A percentile compares a stretch with the other conserved stretches of the same genome.
These are phyloP conservation scores for Alloscopus bannaensis DNA, from an alignment of 2,888 invertebrate genomes.

Conservation along the genomic window DNA sequence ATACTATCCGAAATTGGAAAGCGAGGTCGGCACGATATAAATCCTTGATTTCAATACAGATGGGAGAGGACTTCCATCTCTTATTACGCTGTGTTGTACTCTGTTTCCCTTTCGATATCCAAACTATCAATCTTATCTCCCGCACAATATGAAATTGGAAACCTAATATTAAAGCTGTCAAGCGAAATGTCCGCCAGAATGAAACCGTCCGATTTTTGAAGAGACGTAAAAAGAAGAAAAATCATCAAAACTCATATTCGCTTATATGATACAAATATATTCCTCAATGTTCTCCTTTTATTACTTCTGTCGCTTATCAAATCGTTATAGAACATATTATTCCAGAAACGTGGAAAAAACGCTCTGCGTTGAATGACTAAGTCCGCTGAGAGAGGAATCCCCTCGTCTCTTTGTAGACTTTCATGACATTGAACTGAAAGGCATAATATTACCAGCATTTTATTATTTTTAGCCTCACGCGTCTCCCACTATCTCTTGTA, in stretches of 20 bases:
- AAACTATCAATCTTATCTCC: conserved; percentile 47
- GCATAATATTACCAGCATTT: conserved; percentile 28
- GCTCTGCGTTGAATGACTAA: not conserved
- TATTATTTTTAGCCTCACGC: conserved; percentile 34
- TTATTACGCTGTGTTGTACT: conserved; percentile 2
- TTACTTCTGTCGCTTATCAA: not conserved
- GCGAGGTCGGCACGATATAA: too few species aligned
- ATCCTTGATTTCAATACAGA: too few species aligned
- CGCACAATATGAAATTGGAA: conserved; percentile 37
- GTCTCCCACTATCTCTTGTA: not conserved
- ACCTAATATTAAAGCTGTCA: conserved; percentile 52
- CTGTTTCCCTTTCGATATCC: conserved; percentile 20
- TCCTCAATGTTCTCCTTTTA: conserved; percentile 29
- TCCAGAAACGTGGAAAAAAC: not conserved
- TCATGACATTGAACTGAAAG: not conserved
- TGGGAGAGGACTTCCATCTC: too few species aligned
- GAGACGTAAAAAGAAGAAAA: conserved; percentile 21
- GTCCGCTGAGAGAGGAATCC: too few species aligned
- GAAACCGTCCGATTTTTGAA: conserved; percentile 6
- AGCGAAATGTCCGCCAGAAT: not conserved
- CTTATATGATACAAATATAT: too few species aligned
- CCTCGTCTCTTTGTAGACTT: not conserved
- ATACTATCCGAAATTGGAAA: too few species aligned
- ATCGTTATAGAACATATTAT: not conserved
- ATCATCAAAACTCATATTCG: conserved; percentile 31